Base-by-base conservation (phyloP, 37 sponge, comb jelly and placozoan genomes). In the Eunapius fragilis region DNA sequence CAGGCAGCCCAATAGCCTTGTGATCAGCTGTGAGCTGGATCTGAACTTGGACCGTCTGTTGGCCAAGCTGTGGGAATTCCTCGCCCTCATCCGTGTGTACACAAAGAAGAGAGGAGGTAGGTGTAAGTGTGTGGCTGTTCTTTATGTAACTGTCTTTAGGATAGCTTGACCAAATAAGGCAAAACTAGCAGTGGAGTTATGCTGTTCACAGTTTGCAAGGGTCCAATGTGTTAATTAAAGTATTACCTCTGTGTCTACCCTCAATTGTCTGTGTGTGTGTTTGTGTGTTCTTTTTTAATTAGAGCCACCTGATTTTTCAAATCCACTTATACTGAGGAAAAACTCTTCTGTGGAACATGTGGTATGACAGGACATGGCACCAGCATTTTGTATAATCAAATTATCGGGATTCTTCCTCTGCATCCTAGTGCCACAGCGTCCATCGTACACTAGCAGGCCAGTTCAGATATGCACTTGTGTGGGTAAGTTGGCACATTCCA, bases 41-140 rank as follows among this genome's bases (percentile, higher is more conserved):
- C 93, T 99, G 34, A 99, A 99, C 82, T 74, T 99, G 78, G 95
- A 94, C 76, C 88, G 84, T 70, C 88, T 99, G 4, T 83, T 99
- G 25, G 87, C 83, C 26, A 82, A 67, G 80, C 74, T 99, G 3
- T 99, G 99, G 99, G 96, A 99, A 68, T 88, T 94, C 68, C 88
- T 99, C 58, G 33, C 91, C 37, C 92, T 99, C 31, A 88, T 99
- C 37, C 78, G 98, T 28, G 89, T 98, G 32, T 98, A 95, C 86
- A 98, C 99, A 25, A 98, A 98, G 92, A 96, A 88, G 72, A 89
- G 96, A 75, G 97, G 99, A 88, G 89, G 96, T 96, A 71, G n/a
- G n/a, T n/a, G n/a, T n/a, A n/a, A n/a, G n/a, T n/a, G n/a, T n/a
- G n/a, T 41, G 41, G 41, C 3, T 41, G 41, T 41, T 41, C 41